Conservation (phyloP, 1,140 invertebrate species). For the Trichonephila clavata region DNA sequence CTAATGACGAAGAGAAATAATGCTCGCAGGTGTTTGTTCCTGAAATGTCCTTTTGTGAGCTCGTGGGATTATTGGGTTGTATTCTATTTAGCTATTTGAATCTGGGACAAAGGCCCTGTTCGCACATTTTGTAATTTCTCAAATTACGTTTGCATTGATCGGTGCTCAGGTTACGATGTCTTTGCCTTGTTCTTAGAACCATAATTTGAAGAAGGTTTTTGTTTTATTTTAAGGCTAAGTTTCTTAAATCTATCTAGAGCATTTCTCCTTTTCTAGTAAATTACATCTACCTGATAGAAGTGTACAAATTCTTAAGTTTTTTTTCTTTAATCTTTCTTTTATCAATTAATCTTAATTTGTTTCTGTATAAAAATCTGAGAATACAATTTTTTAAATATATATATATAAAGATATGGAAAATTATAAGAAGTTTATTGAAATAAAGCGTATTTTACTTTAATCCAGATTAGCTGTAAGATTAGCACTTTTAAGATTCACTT, state of each 20-base stretch:
- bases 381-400: too few relatives aligned
- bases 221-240: background rate
- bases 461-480: too few relatives aligned
- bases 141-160: conserved; percentile 32
- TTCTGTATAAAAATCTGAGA: too few relatives aligned
- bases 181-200: background rate
- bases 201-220: background rate
- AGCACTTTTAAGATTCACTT: too few relatives aligned
- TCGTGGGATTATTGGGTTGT: conserved; percentile 68
- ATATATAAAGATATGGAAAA: too few relatives aligned
- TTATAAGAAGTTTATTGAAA: too few relatives aligned
- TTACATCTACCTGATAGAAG: too few relatives aligned
- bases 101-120: conserved; percentile 20
- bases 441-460: too few relatives aligned
- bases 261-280: too few relatives aligned
- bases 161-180: background rate
- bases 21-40: conserved; percentile 3
- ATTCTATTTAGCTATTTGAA: conserved; percentile 23
- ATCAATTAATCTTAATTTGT: too few relatives aligned
- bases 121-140: conserved; percentile 37
- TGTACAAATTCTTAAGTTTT: too few relatives aligned
- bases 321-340: too few relatives aligned
- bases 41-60: conserved; percentile 47
- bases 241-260: background rate
- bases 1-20: conserved; percentile 41